Evolutionary conservation across 2,113 vertebrate species (phyloP).

Genomic region (Pandion haliaetus): DNA sequence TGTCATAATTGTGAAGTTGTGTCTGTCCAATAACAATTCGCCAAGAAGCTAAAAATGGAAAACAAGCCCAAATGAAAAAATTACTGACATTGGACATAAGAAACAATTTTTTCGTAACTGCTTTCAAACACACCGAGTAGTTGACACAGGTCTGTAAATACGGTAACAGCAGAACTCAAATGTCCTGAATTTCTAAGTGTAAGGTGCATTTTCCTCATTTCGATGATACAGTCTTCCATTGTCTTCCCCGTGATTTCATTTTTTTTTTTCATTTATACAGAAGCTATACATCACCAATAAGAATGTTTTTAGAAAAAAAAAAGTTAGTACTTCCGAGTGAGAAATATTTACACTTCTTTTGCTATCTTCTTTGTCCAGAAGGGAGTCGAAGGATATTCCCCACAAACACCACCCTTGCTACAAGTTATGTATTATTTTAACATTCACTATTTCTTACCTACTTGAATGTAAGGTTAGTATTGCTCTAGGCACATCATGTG

Average conservation of each 20-base stretch:
- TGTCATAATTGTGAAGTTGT: slow-evolving; percentile 89
- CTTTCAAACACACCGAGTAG: background rate
- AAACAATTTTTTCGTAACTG: background rate
- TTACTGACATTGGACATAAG: background rate
- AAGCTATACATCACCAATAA: background rate
- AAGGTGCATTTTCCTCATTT: background rate
- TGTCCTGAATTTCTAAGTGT: background rate
- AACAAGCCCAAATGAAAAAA: background rate
- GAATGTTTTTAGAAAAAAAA: background rate
- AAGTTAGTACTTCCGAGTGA: background rate
- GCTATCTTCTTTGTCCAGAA: background rate
- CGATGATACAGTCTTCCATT: background rate
- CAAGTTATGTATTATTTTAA: background rate
- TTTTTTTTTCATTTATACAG: background rate
- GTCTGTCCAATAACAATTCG: slow-evolving; percentile 83
- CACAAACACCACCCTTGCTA: background rate
- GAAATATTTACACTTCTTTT: background rate
- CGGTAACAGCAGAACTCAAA: background rate
- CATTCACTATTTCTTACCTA: background rate
- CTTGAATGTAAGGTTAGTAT: background rate
- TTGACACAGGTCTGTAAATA: background rate
- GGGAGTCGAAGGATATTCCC: background rate
- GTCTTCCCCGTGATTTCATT: background rate
- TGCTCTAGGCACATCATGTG: background rate
- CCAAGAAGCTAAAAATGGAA: slow-evolving; percentile 77